Evolutionary conservation across 2,113 vertebrate species (phyloP), one percentile per base, ranked within the genome.

Genomic region (Pluvianellus socialis): DNA sequence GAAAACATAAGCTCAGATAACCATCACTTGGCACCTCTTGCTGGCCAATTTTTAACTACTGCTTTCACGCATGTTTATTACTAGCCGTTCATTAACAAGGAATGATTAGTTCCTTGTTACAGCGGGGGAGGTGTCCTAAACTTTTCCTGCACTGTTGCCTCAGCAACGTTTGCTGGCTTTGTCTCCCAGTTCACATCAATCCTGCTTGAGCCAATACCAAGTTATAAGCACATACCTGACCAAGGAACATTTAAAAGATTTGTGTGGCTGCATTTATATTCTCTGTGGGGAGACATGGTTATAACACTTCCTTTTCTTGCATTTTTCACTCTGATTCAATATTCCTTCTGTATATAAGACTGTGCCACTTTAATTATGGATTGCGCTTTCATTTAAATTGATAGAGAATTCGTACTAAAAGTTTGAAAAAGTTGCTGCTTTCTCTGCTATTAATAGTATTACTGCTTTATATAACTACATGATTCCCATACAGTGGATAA

Each of bases 371-470:
- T 59, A 91, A 85, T 85, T 76, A 80, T 52, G 80, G 82, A 81
- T 56, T 12, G 0, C 62, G 20, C 45, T 92, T 89, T 38, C 47
- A 79, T 76, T 89, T 88, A 85, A 91, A 86, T 65, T 82, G 80
- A 68, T 73, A 62, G 45, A 89, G 61, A 81, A 63, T 52, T 68
- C 61, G 28, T 58, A 79, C n/a, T 85, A 79, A 45, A 91, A 95
- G 45, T 92, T 82, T 89, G 81, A 95, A 91, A 44, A 93, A 94
- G 76, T 87, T 87, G 33, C 87, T 93, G 81, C 62, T 76, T 90
- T 88, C 59, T 89, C 79, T 87, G 80, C 82, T 96, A 93, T 91
- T 94, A 93, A 94, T 96, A 96, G 95, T 67, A 62, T 59, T 83
- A 28, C 30, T 91, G 83, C 52, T 95, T 97, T 96, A 92, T 85